Evolutionary conservation across 2,888 invertebrate genomes (phyloP), one percentile per base, ranked within the genome.

Genomic region (Archaeoteleia sp.): DNA sequence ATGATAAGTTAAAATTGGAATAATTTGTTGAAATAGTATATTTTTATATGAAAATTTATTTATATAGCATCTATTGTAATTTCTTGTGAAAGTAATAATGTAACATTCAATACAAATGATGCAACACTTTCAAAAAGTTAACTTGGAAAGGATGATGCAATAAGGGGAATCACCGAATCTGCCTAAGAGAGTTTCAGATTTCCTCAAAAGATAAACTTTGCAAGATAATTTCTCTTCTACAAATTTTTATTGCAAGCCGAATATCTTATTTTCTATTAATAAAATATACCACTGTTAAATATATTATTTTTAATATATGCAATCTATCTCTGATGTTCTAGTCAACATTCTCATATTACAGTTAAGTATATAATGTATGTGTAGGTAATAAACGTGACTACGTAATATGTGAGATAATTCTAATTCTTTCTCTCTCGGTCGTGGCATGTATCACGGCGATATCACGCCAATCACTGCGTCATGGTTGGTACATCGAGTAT

Each of bases 391-490:
- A 63, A 67, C 57, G 67, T 61, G 67, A 54, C 55, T 67, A 53
- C 62, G 67, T 67, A 67, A 67, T 48, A 40, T 58, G 58, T 67
- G 62, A 67, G 67, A 67, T 67, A 67, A 67, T 62, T 67, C 57
- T 51, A 12, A 53, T 67, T 67, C 62, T 62, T 62, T 67, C 60
- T 55, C 48, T 35, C 40, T 58, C 29, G 7, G 35, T 53, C 53
- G 40, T 45, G 53, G 46, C 27, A 53, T 32, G 57, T 67, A 63
- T 67, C 67, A 57, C 46, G 45, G 34, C 43, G 49, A 39, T 57
- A 62, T 67, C 53, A 62, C 57, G 57, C 55, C 57, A 58, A 67
- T 62, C 53, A 62, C 53, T 53, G 48, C 57, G 48, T 62, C 67
- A 53, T 46, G 57, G 30, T 43, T 34, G 46, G 25, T 53, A 48